Conservation (phyloP, 2,888 invertebrate species). For the Monoplex corrugatus region DNA sequence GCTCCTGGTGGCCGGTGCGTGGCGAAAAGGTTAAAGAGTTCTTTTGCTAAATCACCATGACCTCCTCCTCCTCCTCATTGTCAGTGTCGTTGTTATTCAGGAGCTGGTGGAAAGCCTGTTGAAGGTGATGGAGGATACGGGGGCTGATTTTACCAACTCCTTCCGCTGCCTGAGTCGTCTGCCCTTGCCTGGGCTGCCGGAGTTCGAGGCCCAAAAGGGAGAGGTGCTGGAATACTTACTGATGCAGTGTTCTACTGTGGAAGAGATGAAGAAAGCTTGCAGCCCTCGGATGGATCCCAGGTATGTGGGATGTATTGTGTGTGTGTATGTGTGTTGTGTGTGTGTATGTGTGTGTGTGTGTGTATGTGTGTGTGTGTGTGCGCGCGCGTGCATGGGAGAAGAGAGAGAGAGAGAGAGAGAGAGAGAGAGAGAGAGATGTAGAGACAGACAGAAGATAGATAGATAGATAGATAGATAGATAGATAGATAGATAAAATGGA, state of each 20-base stretch:
- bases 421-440: too few relatives aligned
- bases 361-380: not conserved
- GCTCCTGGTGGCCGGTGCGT: too few relatives aligned
- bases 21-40: too few relatives aligned
- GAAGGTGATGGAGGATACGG: slow-evolving; percentile 86
- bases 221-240: slow-evolving; percentile 70
- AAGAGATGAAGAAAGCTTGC: slow-evolving; percentile 70
- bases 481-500: too few relatives aligned
- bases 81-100: too few relatives aligned
- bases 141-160: slow-evolving; percentile 86
- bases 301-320: slow-evolving; percentile 62
- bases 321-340: not conserved
- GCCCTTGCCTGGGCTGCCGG: slow-evolving; percentile 72
- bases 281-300: slow-evolving; percentile 78
- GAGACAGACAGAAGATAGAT: too few relatives aligned
- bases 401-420: too few relatives aligned
- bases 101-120: slow-evolving; percentile 84
- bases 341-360: not conserved
- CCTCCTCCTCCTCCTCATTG: too few relatives aligned
- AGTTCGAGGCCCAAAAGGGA: slow-evolving; percentile 61
- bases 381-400: too few relatives aligned
- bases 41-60: too few relatives aligned
- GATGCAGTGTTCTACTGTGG: slow-evolving; percentile 78
- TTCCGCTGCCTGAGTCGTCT: slow-evolving; percentile 79
- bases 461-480: too few relatives aligned